Percentiles rank a stretch among this genome's conserved stretches.
Evolutionary conservation across 2,113 vertebrate genomes (phyloP).

Genomic region (Stigmatopora nigra): DNA sequence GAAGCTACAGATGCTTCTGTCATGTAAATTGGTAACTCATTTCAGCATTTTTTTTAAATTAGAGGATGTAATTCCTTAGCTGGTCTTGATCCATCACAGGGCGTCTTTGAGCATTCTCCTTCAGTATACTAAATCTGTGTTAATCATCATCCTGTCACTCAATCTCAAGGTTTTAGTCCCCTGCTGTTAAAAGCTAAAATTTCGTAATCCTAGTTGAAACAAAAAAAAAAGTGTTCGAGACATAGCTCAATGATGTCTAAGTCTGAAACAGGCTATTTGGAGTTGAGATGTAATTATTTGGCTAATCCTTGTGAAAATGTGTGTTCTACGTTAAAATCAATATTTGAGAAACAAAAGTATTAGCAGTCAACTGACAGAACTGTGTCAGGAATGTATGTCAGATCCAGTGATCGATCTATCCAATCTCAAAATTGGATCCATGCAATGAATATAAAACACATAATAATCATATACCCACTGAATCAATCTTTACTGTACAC

Average conservation of each 20-base stretch:
- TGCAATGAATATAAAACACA: too few species aligned
- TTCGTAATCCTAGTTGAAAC: slow-evolving; percentile 42
- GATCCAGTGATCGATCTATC: not conserved
- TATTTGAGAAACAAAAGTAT: slow-evolving; percentile 24
- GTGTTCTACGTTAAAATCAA: slow-evolving; percentile 40
- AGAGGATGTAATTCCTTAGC: slow-evolving; percentile 59
- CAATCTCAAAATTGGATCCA: too few species aligned
- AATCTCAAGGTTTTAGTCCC: slow-evolving; percentile 57
- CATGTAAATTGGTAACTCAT: slow-evolving; percentile 26
- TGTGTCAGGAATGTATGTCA: not conserved
- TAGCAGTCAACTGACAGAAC: slow-evolving; percentile 3
- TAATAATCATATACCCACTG: too few species aligned
- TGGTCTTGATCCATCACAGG: slow-evolving; percentile 44
- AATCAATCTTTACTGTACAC: too few species aligned
- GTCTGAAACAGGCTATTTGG: slow-evolving; percentile 34
- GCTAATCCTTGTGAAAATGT: slow-evolving; percentile 41
- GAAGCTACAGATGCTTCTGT: slow-evolving; percentile 11
- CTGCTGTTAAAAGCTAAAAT: slow-evolving; percentile 44
- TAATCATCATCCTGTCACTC: slow-evolving; percentile 63
- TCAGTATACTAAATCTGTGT: slow-evolving; percentile 46
- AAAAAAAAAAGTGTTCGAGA: slow-evolving; percentile 39
- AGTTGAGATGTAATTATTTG: slow-evolving; percentile 40
- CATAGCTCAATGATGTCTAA: slow-evolving; percentile 35
- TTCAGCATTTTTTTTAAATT: slow-evolving; percentile 42
- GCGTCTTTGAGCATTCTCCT: slow-evolving; percentile 47